A percentile compares a stretch with the other conserved stretches of the same genome.
These are phyloP conservation scores for Peromyscus maniculatus DNA, from an alignment of 2,113 vertebrate genomes.

Conservation along the genomic window DNA sequence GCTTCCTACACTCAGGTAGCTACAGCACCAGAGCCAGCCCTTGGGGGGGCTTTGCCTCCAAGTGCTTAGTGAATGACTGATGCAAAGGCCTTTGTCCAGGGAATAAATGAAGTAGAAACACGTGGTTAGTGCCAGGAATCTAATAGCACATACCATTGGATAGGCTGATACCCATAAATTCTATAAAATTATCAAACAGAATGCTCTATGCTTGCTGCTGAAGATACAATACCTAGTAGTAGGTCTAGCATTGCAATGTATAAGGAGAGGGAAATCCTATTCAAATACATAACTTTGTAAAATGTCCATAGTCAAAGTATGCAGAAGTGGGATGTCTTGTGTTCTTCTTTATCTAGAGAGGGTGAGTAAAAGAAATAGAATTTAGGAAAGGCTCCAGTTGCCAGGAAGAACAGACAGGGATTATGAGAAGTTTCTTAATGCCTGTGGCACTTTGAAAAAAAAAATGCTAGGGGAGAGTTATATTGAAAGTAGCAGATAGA, in stretches of 20 bases:
- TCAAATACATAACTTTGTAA: not conserved
- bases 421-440: not conserved
- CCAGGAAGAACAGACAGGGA: not conserved
- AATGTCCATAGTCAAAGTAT: not conserved
- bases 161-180: not conserved
- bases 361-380: not conserved
- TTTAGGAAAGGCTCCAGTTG: not conserved
- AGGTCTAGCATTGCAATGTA: not conserved
- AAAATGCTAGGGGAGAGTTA: not conserved
- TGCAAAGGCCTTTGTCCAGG: not conserved
- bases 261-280: conserved; percentile 20
- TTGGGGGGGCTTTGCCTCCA: not conserved
- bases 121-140: not conserved
- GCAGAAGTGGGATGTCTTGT: rapidly evolving
- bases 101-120: conserved; percentile 1
- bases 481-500: not conserved
- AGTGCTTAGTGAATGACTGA: not conserved
- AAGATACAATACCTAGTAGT: not conserved
- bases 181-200: not conserved
- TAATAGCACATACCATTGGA: not conserved
- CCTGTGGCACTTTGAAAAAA: not conserved
- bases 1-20: conserved; percentile 95
- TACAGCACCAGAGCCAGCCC: rapidly evolving
- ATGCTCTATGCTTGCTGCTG: not conserved
- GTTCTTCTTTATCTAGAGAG: not conserved